Conservation (phyloP, 2,113 vertebrate genomes). For the Haemorhous mexicanus region DNA sequence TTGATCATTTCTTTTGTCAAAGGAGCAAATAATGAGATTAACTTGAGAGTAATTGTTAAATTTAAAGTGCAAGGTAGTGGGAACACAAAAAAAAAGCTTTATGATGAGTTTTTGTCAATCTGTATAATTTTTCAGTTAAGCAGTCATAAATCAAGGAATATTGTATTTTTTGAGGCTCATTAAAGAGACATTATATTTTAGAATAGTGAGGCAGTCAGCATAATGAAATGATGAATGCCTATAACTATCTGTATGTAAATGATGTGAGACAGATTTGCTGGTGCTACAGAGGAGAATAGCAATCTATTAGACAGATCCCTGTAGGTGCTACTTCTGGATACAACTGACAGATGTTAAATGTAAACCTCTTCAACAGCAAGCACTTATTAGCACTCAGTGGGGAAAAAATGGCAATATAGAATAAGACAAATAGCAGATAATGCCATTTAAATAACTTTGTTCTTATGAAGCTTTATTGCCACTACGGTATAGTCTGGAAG, state of each 20-base stretch:
- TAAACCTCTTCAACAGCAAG: slow-evolving; percentile 64
- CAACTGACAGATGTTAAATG: slow-evolving; percentile 74
- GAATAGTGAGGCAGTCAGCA: slow-evolving; percentile 75
- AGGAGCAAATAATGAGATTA: slow-evolving; percentile 43
- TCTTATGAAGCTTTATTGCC: slow-evolving; percentile 29
- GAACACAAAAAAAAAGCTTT: slow-evolving; percentile 61
- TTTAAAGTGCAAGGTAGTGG: slow-evolving; percentile 50
- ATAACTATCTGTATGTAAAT: slow-evolving; percentile 79
- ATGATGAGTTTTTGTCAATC: slow-evolving; percentile 69
- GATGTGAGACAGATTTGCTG: slow-evolving; percentile 73
- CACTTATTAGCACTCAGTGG: slow-evolving; percentile 66
- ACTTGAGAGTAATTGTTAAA: slow-evolving; percentile 58
- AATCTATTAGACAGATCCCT: slow-evolving; percentile 69
- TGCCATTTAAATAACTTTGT: slow-evolving; percentile 61
- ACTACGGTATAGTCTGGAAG: background rate
- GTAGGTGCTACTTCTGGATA: slow-evolving; percentile 66
- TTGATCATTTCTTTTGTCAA: slow-evolving; percentile 49
- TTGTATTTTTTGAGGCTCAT: slow-evolving; percentile 83
- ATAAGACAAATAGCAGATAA: slow-evolving; percentile 64
- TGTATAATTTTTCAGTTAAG: slow-evolving; percentile 84
- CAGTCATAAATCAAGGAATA: slow-evolving; percentile 83
- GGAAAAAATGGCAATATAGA: slow-evolving; percentile 51
- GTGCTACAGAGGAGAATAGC: slow-evolving; percentile 67
- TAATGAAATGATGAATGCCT: slow-evolving; percentile 80
- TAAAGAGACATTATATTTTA: slow-evolving; percentile 81